Percentiles rank a stretch among this genome's conserved stretches.
Conservation (phyloP, 2,888 invertebrate species). For the Thyatira batis region DNA sequence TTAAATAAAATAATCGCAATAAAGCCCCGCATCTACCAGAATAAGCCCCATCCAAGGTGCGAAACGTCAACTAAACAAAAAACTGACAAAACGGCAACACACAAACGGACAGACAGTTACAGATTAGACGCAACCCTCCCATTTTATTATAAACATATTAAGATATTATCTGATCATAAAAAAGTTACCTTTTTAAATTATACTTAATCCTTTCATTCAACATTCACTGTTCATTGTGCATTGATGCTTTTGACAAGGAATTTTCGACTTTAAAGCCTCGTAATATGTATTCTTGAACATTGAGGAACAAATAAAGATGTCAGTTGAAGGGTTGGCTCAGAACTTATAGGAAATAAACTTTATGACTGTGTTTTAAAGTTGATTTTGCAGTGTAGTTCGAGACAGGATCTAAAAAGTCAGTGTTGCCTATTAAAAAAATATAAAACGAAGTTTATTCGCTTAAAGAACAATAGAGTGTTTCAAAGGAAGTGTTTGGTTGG, state of each 20-base stretch:
- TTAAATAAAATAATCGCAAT: not conserved
- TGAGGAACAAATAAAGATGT: conserved; percentile 30
- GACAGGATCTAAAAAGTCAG: conserved; percentile 57
- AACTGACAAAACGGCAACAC: conserved; percentile 52
- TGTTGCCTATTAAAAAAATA: conserved; percentile 48
- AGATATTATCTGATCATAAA: conserved; percentile 71
- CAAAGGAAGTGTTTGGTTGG: conserved; percentile 64
- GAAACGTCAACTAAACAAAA: conserved; percentile 58
- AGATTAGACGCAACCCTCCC: conserved; percentile 71
- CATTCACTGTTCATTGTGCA: conserved; percentile 21
- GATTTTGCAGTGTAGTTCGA: not conserved
- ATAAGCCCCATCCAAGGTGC: conserved; percentile 68
- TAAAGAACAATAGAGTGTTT: conserved; percentile 63
- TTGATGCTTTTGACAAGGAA: conserved; percentile 35
- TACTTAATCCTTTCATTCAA: conserved; percentile 69
- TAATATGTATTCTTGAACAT: not conserved
- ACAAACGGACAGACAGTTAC: conserved; percentile 66
- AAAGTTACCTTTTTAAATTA: conserved; percentile 65
- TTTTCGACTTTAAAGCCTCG: conserved; percentile 28
- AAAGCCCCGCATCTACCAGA: conserved; percentile 16
- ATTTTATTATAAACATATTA: conserved; percentile 75
- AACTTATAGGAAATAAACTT: not conserved
- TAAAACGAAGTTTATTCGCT: conserved; percentile 61
- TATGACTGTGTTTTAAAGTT: not conserved
- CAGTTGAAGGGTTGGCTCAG: conserved; percentile 24